phyloP scores from a whole-genome alignment of 2,888 invertebrate genomes.

The Synanthedon formicaeformis region DNA sequence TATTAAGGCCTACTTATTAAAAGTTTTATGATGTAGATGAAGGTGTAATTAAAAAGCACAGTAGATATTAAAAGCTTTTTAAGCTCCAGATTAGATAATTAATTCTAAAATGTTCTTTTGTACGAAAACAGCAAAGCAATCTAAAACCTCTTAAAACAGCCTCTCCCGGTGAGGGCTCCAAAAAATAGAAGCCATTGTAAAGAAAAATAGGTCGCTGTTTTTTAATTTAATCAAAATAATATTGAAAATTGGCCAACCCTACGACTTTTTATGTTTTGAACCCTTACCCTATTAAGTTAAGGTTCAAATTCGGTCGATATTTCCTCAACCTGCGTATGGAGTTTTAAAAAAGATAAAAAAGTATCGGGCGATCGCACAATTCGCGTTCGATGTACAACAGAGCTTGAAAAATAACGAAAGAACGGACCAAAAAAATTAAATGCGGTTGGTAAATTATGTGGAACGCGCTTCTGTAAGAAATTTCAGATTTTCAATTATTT shows the following conservation, averaged over 20 bases:
- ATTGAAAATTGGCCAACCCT: slow-evolving; percentile 13
- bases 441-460: slow-evolving; percentile 3
- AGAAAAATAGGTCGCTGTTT: slow-evolving; percentile 19
- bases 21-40: too few species aligned
- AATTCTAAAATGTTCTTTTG: too few species aligned
- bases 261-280: not conserved
- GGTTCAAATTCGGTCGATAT: slow-evolving; percentile 1
- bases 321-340: slow-evolving; percentile 1
- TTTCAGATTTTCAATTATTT: too few species aligned
- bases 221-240: slow-evolving; percentile 29
- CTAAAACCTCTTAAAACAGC: too few species aligned
- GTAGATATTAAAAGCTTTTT: too few species aligned
- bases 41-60: too few species aligned
- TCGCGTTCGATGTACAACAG: slow-evolving; percentile 22
- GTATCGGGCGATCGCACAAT: slow-evolving; percentile 18
- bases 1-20: too few species aligned
- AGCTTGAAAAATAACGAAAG: slow-evolving; percentile 20
- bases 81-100: too few species aligned
- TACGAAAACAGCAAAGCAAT: too few species aligned
- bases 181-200: slow-evolving; percentile 12
- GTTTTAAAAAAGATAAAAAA: slow-evolving; percentile 15
- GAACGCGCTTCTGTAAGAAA: slow-evolving; percentile 9
- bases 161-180: not conserved
- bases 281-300: not conserved
- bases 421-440: slow-evolving; percentile 18